phyloP scores from a whole-genome alignment of 2,113 vertebrate species.

The Pterocles burchelli region DNA sequence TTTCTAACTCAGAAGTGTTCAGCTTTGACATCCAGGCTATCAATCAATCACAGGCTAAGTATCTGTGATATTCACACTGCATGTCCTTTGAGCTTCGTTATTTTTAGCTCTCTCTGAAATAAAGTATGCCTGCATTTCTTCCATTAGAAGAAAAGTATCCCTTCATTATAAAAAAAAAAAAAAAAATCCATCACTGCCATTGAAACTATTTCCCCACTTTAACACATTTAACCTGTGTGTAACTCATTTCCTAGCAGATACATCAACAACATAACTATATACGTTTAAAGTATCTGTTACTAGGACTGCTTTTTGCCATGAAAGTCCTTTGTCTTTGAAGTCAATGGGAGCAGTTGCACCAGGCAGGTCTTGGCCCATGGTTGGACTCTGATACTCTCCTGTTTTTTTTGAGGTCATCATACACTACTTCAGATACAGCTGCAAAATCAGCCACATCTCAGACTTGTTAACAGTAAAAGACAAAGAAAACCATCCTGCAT shows the following conservation, averaged over 20 bases:
- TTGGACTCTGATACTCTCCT: not conserved
- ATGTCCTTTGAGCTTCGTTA: not conserved
- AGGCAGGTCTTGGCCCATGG: not conserved
- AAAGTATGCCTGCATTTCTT: not conserved
- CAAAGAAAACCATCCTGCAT: not conserved
- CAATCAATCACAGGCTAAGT: not conserved
- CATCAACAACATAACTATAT: not conserved
- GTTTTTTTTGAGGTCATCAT: not conserved
- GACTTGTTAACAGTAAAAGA: not conserved
- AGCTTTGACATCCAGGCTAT: not conserved
- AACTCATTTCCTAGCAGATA: not conserved
- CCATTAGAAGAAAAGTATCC: not conserved
- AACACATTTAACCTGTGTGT: not conserved
- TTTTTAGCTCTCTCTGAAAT: not conserved
- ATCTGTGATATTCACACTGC: not conserved
- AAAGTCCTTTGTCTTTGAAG: not conserved
- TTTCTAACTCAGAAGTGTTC: not conserved
- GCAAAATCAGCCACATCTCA: not conserved
- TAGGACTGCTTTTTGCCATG: not conserved
- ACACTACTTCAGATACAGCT: not conserved
- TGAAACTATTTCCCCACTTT: not conserved
- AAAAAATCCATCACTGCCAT: not conserved
- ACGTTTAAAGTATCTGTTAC: not conserved
- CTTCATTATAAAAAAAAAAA: not conserved
- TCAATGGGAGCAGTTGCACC: not conserved